Conservation (phyloP, 2,113 vertebrate species). For the Felis chaus region DNA sequence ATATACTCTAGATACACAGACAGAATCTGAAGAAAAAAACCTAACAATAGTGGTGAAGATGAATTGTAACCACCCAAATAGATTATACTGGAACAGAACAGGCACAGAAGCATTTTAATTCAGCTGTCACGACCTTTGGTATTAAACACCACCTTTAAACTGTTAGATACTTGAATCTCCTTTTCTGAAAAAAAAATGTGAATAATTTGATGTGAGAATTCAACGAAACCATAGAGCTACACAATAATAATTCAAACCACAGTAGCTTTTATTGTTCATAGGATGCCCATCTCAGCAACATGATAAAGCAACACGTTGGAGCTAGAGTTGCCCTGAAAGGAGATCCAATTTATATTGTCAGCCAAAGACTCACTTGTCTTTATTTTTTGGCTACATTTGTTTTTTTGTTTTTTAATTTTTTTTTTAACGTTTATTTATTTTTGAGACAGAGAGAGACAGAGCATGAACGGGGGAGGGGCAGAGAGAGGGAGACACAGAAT, state of each 20-base stretch:
- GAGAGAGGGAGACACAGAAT: too few relatives aligned
- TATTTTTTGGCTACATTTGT: background rate
- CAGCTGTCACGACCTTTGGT: background rate
- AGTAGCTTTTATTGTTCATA: background rate
- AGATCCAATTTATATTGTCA: background rate
- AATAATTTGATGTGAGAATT: background rate
- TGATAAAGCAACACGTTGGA: background rate
- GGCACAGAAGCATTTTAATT: background rate
- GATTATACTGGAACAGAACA: background rate
- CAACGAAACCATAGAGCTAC: background rate
- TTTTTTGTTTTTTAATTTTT: background rate
- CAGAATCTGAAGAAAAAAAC: background rate
- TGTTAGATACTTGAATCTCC: background rate
- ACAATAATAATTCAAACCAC: background rate
- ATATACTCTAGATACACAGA: background rate
- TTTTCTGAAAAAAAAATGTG: background rate
- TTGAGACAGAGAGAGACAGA: too few relatives aligned
- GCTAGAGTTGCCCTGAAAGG: background rate
- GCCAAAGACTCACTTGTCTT: background rate
- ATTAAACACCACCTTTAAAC: background rate
- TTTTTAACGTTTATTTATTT: too few relatives aligned
- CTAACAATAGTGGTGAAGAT: background rate
- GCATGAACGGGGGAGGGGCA: too few relatives aligned
- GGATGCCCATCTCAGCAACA: background rate
- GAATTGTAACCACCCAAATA: background rate